Evolutionary conservation across 2,888 invertebrate genomes (phyloP), one percentile per base, ranked within the genome.

Genomic region (Drosophila tripunctata): DNA sequence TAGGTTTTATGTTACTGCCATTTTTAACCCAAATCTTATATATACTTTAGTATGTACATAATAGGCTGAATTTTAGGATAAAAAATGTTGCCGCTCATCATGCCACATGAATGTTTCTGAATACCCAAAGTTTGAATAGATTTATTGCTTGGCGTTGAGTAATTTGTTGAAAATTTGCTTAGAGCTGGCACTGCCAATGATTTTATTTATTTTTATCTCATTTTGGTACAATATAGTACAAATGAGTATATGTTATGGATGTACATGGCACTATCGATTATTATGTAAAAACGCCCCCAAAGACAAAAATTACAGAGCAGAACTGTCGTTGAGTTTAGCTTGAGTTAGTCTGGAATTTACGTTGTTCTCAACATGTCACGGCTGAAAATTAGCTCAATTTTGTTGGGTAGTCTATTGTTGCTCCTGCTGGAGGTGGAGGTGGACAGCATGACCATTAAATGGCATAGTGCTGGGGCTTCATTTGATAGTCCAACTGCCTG

Each of bases 401-500:
- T 54, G n/a, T 14, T 56, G 5, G n/a, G 30, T n/a, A n/a, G 22
- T n/a, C 3, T 72, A 15, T 24, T 77, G 3, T 4, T 56, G n/a
- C 36, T 77, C 3, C 5, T 60, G 0, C 15, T 76, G 72, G 77
- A 76, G 77, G 58, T 55, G 74, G 72, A 73, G 8, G 56, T 70
- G 70, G 71, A 71, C 7, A 52, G 56, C n/a, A 35, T 35, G 2
- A 43, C 70, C 22, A 86, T 83, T 6, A 91, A 89, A 65, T 84
- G 84, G 71, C 79, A 88, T 15, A 72, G 77, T 12, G 88, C 82
- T 8, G 78, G 77, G 30, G 71, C 83, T 14, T 73, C 79, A 8
- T 89, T 91, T 27, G 56, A 67, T 19, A 74, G 79, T 67, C 72
- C 86, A 1, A 58, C 72, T 2, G 73, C 80, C 8, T 91, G 91